A percentile compares a stretch with the other conserved stretches of the same genome.
Evolutionary conservation across 2,113 vertebrate genomes (phyloP).

Genomic region (Dipodomys ordii): DNA sequence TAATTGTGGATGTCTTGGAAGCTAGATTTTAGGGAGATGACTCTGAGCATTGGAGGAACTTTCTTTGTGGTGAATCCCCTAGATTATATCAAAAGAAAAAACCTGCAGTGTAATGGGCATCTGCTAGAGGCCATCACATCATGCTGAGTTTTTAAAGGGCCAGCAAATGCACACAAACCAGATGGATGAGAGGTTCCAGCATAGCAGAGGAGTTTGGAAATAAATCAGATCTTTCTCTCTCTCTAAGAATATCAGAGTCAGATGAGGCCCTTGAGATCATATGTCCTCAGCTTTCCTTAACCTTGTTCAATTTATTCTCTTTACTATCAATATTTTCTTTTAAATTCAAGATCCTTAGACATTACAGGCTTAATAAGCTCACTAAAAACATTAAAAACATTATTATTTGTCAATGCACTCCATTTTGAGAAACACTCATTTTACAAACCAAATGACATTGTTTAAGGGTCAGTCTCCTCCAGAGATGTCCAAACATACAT

Average conservation of each 20-base stretch:
- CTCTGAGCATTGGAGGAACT: not conserved
- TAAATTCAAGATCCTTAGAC: slow-evolving; percentile 32
- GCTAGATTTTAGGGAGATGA: not conserved
- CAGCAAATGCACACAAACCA: not conserved
- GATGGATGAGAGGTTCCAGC: not conserved
- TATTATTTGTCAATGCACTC: not conserved
- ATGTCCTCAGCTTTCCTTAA: not conserved
- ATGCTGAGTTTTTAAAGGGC: not conserved
- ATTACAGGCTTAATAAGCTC: not conserved
- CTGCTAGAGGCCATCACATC: not conserved
- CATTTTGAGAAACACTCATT: slow-evolving; percentile 29
- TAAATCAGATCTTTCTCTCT: not conserved
- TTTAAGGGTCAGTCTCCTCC: not conserved
- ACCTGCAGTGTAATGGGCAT: not conserved
- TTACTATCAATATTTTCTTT: slow-evolving; percentile 34
- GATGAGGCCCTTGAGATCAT: not conserved
- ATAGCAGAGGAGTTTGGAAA: not conserved
- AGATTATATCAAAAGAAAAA: not conserved
- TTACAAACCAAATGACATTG: not conserved
- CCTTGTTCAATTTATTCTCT: not conserved
- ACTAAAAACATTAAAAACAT: not conserved
- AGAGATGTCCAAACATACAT: not conserved
- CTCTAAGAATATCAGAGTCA: slow-evolving; percentile 19
- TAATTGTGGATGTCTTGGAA: slow-evolving; percentile 53
- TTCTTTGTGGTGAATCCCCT: not conserved